Evolutionary conservation across 2,113 vertebrate species (phyloP).

Genomic region (Todiramphus saurophagus): DNA sequence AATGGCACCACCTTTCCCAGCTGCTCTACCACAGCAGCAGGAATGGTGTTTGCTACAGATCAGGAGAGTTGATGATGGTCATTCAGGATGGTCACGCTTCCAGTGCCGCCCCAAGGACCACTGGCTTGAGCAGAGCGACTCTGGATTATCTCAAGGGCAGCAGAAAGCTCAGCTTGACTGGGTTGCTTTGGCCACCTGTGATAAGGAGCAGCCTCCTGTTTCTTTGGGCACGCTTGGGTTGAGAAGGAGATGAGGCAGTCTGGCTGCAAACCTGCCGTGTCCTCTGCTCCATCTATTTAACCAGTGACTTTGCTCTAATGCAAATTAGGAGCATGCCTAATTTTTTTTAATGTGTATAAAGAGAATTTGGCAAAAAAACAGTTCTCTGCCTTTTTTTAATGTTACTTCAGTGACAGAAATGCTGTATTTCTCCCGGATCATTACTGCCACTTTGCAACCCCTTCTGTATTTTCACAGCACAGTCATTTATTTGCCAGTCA

Average conservation of each 20-base stretch:
- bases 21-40: background rate
- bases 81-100: background rate
- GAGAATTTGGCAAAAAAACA: background rate
- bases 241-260: background rate
- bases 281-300: background rate
- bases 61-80: background rate
- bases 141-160: background rate
- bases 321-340: background rate
- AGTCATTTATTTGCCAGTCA: constrained; percentile 4
- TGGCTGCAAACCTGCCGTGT: background rate
- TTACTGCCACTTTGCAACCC: background rate
- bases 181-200: background rate
- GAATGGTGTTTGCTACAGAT: background rate
- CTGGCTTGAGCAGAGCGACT: background rate
- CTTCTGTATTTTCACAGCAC: background rate
- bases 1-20: background rate
- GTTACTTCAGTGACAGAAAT: background rate
- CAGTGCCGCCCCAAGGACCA: background rate
- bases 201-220: background rate
- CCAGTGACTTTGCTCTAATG: background rate
- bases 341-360: background rate
- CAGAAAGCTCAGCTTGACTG: background rate
- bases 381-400: background rate
- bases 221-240: background rate
- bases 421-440: background rate